Evolutionary conservation across 2,888 invertebrate species (phyloP), one percentile per base, ranked within the genome.

Genomic region (Lysandra bellargus): DNA sequence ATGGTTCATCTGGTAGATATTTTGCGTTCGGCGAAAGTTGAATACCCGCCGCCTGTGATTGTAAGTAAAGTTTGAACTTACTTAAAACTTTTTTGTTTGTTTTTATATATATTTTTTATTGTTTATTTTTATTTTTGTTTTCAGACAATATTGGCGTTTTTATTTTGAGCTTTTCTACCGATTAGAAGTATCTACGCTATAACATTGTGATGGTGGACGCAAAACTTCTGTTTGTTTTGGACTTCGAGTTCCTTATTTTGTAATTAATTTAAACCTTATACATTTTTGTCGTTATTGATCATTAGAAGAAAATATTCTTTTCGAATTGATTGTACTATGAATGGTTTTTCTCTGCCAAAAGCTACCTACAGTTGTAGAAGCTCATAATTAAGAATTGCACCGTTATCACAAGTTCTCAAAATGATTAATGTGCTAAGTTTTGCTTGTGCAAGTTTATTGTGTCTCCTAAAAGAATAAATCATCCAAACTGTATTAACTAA

Each of bases 1-100:
- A 97, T 97, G 97, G 97, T 97, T 96, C 97, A 97, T 95, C 96
- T 96, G 95, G 96, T 97, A 94, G 96, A 97, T 95, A 96, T 96
- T 93, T 96, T 96, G 95, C 96, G 96, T 95, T 96, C 96, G 95
- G 96, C 96, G 95, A 96, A 96, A 92, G 96, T 96, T 96, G 97
- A 96, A 93, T 97, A 96, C 95, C 95, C 96, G 95, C 94, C 94
- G 89, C 95, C 96, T 94, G 95, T 96, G 95, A 96, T 96, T 96
- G 97, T 97, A 95, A 97, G 97, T 97, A 96, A 89, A 89, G 85
- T 88, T 84, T 82, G 81, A 81, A 84, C 80, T 81, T 78, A 80
- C 57, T 80, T 30, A 80, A 78, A 49, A 75, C 40, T 79, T 80
- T 79, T 74, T 81, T 81, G 78, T 81, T 80, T 83, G 80, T 80